Percentiles rank a stretch among this genome's conserved stretches.
Evolutionary conservation across 1,140 invertebrate genomes (phyloP).

Genomic region (Adelges cooleyi): DNA sequence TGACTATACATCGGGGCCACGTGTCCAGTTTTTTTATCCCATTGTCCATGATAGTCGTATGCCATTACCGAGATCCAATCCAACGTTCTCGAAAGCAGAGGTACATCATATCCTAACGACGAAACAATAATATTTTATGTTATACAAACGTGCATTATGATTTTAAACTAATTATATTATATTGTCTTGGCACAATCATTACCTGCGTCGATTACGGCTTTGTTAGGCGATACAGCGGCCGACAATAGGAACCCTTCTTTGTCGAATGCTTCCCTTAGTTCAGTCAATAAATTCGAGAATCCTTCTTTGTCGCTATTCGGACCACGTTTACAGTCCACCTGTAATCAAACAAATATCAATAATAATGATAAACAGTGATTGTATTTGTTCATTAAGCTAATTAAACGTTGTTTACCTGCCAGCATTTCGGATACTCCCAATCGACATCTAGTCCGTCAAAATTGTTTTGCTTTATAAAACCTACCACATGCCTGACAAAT

Average conservation of each 20-base stretch:
- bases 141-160: no score
- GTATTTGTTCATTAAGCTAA: no score
- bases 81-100: slow-evolving; percentile 52
- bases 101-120: slow-evolving; percentile 66
- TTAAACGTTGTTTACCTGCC: slow-evolving; percentile 43
- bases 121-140: no score
- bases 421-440: slow-evolving; percentile 60
- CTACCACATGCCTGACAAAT: slow-evolving; percentile 44
- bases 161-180: not conserved
- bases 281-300: slow-evolving; percentile 57
- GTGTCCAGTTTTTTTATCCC: slow-evolving; percentile 82
- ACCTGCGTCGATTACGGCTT: slow-evolving; percentile 44
- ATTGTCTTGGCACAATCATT: not conserved
- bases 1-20: slow-evolving; percentile 67
- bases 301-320: slow-evolving; percentile 60
- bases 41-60: slow-evolving; percentile 81
- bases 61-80: slow-evolving; percentile 86
- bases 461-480: slow-evolving; percentile 46
- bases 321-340: slow-evolving; percentile 66
- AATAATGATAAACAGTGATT: no score
- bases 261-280: slow-evolving; percentile 57
- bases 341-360: no score
- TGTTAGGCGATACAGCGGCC: slow-evolving; percentile 72
- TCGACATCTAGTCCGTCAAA: slow-evolving; percentile 53
- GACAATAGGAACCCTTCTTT: slow-evolving; percentile 59